These are phyloP conservation scores for Troglohyphantes excavatus DNA, from an alignment of 2,888 invertebrate genomes.

Conservation along the genomic window DNA sequence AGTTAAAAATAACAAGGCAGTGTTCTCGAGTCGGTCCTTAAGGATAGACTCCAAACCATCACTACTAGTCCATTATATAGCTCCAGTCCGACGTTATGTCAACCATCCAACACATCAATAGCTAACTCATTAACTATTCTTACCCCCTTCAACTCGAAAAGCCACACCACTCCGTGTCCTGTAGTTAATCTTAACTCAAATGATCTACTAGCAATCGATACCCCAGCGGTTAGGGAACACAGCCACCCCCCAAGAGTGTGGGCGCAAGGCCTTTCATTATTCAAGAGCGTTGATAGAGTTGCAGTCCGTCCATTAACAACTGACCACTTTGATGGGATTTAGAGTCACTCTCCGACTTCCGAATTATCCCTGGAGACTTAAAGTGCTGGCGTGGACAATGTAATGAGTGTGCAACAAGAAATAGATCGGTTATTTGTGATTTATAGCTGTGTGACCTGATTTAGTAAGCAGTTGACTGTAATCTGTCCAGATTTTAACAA, in stretches of 20 bases:
- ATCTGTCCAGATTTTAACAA: too few relatives aligned
- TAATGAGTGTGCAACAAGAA: not conserved
- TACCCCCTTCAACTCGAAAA: not conserved
- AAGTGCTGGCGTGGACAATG: not conserved
- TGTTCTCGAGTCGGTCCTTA: too few relatives aligned
- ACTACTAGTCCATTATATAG: too few relatives aligned
- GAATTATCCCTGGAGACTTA: not conserved
- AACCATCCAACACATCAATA: too few relatives aligned
- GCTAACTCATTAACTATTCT: not conserved
- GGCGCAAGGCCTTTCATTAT: not conserved
- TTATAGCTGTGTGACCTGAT: too few relatives aligned
- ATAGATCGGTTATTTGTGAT: too few relatives aligned
- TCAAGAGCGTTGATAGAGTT: not conserved
- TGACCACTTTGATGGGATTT: constrained; percentile 1
- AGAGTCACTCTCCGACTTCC: not conserved
- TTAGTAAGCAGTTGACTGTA: too few relatives aligned
- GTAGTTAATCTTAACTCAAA: not conserved
- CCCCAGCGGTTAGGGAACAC: not conserved
- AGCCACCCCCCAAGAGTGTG: too few relatives aligned
- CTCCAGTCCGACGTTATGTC: too few relatives aligned
- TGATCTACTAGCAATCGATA: constrained; percentile 4
- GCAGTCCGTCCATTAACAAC: not conserved
- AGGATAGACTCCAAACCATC: too few relatives aligned
- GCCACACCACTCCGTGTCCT: not conserved
- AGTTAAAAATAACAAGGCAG: too few relatives aligned